These are phyloP conservation scores for Hirtodrosophila cameraria DNA, from an alignment of 2,888 invertebrate species.

Conservation along the genomic window DNA sequence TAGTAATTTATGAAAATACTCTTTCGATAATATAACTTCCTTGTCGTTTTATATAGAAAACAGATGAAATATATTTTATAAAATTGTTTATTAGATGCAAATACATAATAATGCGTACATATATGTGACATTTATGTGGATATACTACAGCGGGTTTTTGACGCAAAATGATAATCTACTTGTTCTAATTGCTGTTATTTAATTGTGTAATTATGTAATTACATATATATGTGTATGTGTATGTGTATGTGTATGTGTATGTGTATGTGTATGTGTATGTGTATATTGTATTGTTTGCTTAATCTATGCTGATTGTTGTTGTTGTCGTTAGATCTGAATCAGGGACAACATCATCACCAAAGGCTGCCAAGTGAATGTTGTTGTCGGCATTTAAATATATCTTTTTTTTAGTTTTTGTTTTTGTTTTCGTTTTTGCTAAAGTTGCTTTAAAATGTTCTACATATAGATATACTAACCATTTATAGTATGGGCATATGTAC, in stretches of 20 bases:
- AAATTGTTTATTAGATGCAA: slow-evolving; percentile 39
- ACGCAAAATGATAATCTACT: slow-evolving; percentile 23
- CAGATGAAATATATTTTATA: slow-evolving; percentile 3
- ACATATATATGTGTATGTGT: no score
- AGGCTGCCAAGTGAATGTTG: slow-evolving; percentile 10
- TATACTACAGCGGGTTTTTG: slow-evolving; percentile 9
- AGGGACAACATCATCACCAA: slow-evolving; percentile 6
- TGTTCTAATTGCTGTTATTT: slow-evolving; percentile 37
- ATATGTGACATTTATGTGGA: slow-evolving; percentile 22
- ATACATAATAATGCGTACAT: slow-evolving; percentile 35
- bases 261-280: no score
- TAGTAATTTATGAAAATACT: no score
- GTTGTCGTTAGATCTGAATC: slow-evolving; percentile 6
- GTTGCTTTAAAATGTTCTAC: slow-evolving; percentile 1
- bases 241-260: no score
- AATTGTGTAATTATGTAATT: slow-evolving; percentile 11
- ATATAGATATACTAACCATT: background rate
- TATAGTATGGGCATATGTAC: background rate
- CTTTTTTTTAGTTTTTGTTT: no score
- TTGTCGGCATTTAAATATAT: slow-evolving; percentile 8
- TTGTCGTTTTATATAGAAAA: no score
- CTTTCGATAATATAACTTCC: no score
- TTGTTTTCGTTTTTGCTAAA: slow-evolving; percentile 43
- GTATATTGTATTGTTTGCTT: background rate
- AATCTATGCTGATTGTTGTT: slow-evolving; percentile 16